phyloP scores from a whole-genome alignment of 2,888 invertebrate species.

The Drosophila robusta region DNA sequence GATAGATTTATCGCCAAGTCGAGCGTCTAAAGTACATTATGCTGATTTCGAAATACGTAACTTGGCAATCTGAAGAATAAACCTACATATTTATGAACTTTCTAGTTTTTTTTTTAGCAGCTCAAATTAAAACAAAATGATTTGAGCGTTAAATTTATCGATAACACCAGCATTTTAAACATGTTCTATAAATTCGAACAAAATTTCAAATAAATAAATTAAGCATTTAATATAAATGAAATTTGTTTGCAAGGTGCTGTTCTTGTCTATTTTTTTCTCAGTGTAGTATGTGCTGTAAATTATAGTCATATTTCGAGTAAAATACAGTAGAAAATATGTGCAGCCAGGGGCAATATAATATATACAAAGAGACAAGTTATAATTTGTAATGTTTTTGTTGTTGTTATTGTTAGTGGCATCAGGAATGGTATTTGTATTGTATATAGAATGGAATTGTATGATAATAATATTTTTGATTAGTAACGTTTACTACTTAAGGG shows the following conservation, averaged over 20 bases:
- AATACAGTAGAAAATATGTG: conserved; percentile 18
- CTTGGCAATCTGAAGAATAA: no score
- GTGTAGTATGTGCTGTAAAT: conserved; percentile 8
- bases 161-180: neutral
- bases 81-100: no score
- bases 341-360: conserved; percentile 7
- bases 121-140: no score
- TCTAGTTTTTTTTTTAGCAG: no score
- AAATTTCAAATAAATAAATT: neutral
- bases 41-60: no score
- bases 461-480: conserved; percentile 11
- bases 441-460: neutral
- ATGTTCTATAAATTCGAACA: no score
- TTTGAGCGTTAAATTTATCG: neutral
- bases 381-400: neutral
- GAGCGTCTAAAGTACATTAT: no score
- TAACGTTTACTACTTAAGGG: conserved; percentile 8
- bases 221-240: neutral
- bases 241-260: neutral
- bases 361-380: conserved; percentile 1
- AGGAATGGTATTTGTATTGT: neutral
- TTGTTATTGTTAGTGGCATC: conserved; percentile 7
- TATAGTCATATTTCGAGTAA: neutral
- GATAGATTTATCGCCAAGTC: no score
- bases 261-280: neutral